Percentiles rank a stretch among this genome's conserved stretches.
Conservation (phyloP, 2,113 vertebrate species). For the Ivindomyrus marchei region DNA sequence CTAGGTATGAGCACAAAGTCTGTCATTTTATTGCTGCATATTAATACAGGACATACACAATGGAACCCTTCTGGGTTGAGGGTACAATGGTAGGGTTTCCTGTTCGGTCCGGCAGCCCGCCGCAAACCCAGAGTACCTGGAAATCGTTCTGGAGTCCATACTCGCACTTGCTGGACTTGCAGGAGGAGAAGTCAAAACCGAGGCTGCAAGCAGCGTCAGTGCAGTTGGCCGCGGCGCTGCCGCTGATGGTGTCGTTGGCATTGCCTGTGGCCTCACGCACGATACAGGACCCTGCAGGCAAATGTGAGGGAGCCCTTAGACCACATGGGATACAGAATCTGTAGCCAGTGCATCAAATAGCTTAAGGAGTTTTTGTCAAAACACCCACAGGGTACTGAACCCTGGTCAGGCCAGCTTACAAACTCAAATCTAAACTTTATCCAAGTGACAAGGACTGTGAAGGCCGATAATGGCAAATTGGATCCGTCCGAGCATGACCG, state of each 20-base stretch:
- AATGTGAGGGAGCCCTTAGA: neutral
- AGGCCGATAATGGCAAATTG: neutral
- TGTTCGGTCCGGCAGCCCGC: neutral
- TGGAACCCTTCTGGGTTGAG: neutral
- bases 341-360: neutral
- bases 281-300: constrained; percentile 76
- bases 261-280: constrained; percentile 84
- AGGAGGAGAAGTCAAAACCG: constrained; percentile 81
- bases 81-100: neutral
- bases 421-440: neutral
- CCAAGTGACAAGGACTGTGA: neutral
- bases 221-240: constrained; percentile 65
- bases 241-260: constrained; percentile 60
- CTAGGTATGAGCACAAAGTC: neutral
- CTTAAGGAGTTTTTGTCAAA: neutral
- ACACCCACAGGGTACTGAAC: neutral
- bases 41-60: neutral
- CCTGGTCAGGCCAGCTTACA: neutral
- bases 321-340: neutral
- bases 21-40: neutral
- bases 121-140: constrained; percentile 59
- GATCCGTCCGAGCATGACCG: neutral
- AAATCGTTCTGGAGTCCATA: constrained; percentile 82
- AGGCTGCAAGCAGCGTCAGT: constrained; percentile 77
- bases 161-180: constrained; percentile 54